Evolutionary conservation across 2,113 vertebrate genomes (phyloP).

Genomic region (Glaucidium brasilianum): DNA sequence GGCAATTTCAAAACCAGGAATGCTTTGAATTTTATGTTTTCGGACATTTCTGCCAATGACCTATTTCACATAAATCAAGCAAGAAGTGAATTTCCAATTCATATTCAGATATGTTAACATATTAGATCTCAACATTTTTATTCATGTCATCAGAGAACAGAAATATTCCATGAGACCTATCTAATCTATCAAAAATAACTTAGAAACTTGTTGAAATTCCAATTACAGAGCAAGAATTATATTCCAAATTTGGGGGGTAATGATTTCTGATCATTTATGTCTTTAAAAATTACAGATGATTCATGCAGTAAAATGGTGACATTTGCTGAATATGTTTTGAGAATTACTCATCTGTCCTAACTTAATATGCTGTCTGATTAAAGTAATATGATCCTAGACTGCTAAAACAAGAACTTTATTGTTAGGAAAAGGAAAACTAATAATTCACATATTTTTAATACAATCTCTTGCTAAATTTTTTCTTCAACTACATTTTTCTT

Average conservation of each 20-base stretch:
- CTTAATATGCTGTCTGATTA: not conserved
- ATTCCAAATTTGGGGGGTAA: not conserved
- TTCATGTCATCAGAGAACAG: not conserved
- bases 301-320: not conserved
- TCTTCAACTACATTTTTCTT: not conserved
- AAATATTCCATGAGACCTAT: not conserved
- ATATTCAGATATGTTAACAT: not conserved
- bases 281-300: not conserved
- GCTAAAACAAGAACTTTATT: not conserved
- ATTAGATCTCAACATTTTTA: not conserved
- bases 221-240: not conserved
- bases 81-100: not conserved
- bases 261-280: not conserved
- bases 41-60: not conserved
- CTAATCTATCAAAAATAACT: not conserved
- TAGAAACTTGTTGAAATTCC: not conserved
- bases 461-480: not conserved
- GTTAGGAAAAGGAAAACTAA: not conserved
- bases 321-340: not conserved
- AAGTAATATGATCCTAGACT: not conserved
- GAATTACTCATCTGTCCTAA: not conserved
- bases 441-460: not conserved
- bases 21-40: not conserved
- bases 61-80: not conserved
- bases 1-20: not conserved